Percentiles rank a stretch among this genome's conserved stretches.
Evolutionary conservation across 2,888 invertebrate genomes (phyloP).

Genomic region (Conistra vaccinii): DNA sequence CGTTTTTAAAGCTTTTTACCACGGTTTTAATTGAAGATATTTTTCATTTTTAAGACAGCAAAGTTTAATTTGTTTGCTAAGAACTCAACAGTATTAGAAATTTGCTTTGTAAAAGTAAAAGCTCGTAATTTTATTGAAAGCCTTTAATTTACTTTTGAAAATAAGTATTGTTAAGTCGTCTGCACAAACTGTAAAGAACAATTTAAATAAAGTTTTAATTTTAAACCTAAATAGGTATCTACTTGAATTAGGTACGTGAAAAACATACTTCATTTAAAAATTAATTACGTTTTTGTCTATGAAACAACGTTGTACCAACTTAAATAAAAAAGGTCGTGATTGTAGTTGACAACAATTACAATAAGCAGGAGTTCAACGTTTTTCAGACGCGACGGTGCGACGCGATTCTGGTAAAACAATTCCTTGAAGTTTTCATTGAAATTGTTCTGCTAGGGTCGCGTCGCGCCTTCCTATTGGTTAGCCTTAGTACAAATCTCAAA

Average conservation of each 20-base stretch:
- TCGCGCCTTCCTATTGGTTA: too few species aligned
- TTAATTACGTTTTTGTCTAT: neutral
- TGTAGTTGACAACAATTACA: neutral
- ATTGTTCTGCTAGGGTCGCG: too few species aligned
- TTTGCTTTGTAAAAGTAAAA: neutral
- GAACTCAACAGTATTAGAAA: neutral
- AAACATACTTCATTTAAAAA: neutral
- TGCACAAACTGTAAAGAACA: neutral
- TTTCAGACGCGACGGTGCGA: too few species aligned
- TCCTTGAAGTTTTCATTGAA: too few species aligned
- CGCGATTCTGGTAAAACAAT: too few species aligned
- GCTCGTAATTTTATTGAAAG: neutral
- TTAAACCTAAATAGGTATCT: neutral
- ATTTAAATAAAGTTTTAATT: neutral
- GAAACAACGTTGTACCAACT: neutral
- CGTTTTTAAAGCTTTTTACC: neutral
- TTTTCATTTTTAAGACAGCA: neutral
- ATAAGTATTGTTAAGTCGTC: neutral
- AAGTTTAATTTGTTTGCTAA: neutral
- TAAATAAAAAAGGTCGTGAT: neutral
- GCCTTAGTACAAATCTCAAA: neutral
- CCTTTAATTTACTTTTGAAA: neutral
- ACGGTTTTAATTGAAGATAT: neutral
- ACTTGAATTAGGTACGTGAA: neutral
- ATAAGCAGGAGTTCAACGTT: neutral